Conservation (phyloP, 2,797 vertebrate species). For the Brachyrhaphis roseni region DNA sequence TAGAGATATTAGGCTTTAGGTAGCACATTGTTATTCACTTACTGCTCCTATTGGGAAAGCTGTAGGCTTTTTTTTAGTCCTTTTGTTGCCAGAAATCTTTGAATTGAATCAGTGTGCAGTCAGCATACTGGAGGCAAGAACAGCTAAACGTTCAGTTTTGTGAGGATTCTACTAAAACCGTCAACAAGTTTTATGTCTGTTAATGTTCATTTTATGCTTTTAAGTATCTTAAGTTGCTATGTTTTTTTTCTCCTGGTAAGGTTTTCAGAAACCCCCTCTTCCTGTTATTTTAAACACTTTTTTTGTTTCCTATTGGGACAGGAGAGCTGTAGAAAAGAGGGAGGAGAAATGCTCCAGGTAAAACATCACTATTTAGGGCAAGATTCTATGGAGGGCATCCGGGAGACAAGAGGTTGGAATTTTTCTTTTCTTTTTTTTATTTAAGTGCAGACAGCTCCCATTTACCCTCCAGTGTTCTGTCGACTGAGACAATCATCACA, state of each 20-base stretch:
- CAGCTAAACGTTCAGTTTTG: conserved; percentile 69
- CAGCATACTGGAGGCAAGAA: conserved; percentile 71
- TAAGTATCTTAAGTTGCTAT: conserved; percentile 34
- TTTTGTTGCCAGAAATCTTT: conserved; percentile 69
- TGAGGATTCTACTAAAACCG: conserved; percentile 58
- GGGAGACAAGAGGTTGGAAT: conserved; percentile 80
- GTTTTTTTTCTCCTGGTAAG: conserved; percentile 55
- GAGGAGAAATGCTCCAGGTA: conserved; percentile 77
- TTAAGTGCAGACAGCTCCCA: conserved; percentile 69
- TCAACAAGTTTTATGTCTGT: conserved; percentile 61
- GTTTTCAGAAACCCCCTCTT: conserved; percentile 42
- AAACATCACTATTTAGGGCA: conserved; percentile 85
- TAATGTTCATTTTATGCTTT: conserved; percentile 54
- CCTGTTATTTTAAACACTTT: conserved; percentile 68
- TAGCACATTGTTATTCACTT: conserved; percentile 74
- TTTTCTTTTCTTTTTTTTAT: conserved; percentile 55
- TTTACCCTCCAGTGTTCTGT: conserved; percentile 75
- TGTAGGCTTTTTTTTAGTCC: conserved; percentile 64
- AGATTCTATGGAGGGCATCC: conserved; percentile 80
- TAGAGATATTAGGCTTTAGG: conserved; percentile 62
- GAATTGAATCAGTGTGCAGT: conserved; percentile 71
- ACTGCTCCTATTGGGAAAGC: conserved; percentile 74
- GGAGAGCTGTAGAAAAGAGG: conserved; percentile 45
- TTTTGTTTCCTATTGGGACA: conserved; percentile 71
- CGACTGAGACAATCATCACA: conserved; percentile 73